Conservation (phyloP, 2,888 invertebrate genomes). For the Lasioglossum calceatum region DNA sequence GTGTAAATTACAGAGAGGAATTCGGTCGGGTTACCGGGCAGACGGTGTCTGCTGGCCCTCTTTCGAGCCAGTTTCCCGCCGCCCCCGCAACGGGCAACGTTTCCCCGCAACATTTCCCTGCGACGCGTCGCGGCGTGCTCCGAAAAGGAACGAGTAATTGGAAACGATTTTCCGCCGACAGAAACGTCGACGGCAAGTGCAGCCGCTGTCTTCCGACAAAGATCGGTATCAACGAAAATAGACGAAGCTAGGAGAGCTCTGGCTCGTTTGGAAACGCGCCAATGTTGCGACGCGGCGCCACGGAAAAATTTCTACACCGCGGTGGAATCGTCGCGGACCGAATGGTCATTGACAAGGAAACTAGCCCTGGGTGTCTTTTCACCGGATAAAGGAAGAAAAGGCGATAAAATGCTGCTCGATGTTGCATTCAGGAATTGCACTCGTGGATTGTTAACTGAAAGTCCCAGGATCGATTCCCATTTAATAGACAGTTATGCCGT, state of each 20-base stretch:
- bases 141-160: slow-evolving; percentile 10
- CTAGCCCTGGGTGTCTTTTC: neutral
- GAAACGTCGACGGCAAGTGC: slow-evolving; percentile 36
- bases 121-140: neutral
- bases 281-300: slow-evolving; percentile 67
- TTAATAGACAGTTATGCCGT: neutral
- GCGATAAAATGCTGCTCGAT: neutral
- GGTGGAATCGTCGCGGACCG: slow-evolving; percentile 19
- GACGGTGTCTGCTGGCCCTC: slow-evolving; percentile 15
- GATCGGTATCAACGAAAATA: slow-evolving; percentile 78
- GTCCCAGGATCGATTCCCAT: neutral
- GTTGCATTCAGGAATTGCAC: neutral
- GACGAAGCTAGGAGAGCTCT: slow-evolving; percentile 67
- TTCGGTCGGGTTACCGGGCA: slow-evolving; percentile 45
- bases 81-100: neutral
- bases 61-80: neutral
- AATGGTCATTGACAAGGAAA: slow-evolving; percentile 4
- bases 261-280: slow-evolving; percentile 72
- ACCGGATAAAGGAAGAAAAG: neutral
- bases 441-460: neutral
- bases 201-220: slow-evolving; percentile 61
- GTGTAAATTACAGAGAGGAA: slow-evolving; percentile 55
- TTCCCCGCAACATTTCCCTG: neutral
- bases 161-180: slow-evolving; percentile 21
- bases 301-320: slow-evolving; percentile 61